Evolutionary conservation across 2,888 invertebrate species (phyloP).

Genomic region (Brachypalpus laphriformis): DNA sequence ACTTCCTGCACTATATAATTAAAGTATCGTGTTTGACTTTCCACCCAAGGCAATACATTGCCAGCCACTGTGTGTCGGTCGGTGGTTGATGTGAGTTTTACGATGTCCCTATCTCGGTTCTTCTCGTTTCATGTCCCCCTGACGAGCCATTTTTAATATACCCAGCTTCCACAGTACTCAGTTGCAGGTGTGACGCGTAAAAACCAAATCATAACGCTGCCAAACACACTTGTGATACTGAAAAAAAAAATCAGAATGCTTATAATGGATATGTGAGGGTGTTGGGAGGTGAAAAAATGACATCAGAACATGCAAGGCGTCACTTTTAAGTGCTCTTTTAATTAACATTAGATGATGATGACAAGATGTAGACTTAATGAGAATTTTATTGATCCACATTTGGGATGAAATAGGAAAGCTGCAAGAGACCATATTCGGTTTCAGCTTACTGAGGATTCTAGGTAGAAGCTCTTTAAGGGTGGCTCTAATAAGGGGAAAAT

Average conservation of each 20-base stretch:
- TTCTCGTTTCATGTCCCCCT: neutral
- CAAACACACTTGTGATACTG: slow-evolving; percentile 23
- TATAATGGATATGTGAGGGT: neutral
- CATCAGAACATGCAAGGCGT: neutral
- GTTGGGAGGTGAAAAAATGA: neutral
- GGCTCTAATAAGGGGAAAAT: neutral
- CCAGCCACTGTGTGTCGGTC: slow-evolving; percentile 21
- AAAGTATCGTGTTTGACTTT: slow-evolving; percentile 65
- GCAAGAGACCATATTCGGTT: neutral
- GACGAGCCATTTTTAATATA: slow-evolving; percentile 37
- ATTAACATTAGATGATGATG: slow-evolving; percentile 33
- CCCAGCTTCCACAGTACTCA: neutral
- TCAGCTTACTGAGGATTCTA: neutral
- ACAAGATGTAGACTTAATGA: slow-evolving; percentile 27
- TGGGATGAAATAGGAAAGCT: neutral
- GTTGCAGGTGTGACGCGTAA: slow-evolving; percentile 43
- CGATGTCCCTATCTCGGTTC: neutral
- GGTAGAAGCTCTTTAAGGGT: neutral
- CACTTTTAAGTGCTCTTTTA: slow-evolving; percentile 37
- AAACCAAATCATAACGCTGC: slow-evolving; percentile 36
- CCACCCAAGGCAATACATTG: slow-evolving; percentile 45
- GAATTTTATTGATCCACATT: slow-evolving; percentile 19
- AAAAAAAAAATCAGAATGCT: neutral
- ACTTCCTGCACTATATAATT: slow-evolving; percentile 58
- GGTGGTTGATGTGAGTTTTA: slow-evolving; percentile 19